Base-by-base conservation (phyloP, 2,888 invertebrate genomes). In the Latrodectus hesperus region DNA sequence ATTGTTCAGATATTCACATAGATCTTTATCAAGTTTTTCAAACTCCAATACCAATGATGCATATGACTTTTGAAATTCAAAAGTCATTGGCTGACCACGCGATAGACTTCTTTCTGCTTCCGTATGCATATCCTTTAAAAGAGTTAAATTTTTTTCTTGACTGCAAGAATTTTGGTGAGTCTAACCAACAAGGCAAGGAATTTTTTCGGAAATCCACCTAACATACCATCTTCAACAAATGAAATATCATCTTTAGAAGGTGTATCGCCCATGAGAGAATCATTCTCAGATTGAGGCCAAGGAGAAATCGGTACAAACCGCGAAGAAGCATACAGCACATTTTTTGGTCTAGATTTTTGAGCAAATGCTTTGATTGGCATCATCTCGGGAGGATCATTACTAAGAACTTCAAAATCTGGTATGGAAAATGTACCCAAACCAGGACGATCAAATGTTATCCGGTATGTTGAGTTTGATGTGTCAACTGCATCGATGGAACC, bases 401-500 rank as follows among this genome's bases (percentile, higher is more conserved):
- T 97, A 92, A 98, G 93, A 89, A 99, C 98, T 94, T 99, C 99
- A 93, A 96, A 98, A 93, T 99, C 99, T 38, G 98, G 98, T 89
- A 99, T 96, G 80, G 98, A 97, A 93, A 98, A 97, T 9, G 98
- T 98, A 0, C 98, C 98, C 67, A 99, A 93, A 71, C 97, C 98
- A 70, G 95, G 95, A 78, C 98, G 94, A 92, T 98, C 98, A 93
- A 99, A 99, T 1, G 97, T 96, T 90, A 99, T 96, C 91, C 99
- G 94, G 92, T 99, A 99, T 11, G 97, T 96, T 91, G 97, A 97
- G 91, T 97, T 97, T 8, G 97, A 95, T 9, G 98, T 97, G 91
- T 99, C 98, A 38, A 99, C 96, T 60, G 98, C 99, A 93, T 98
- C 98, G 90, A 99, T 97, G 71, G 95, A 95, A 10, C 97, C 98